A percentile compares a stretch with the other conserved stretches of the same genome.
These are phyloP conservation scores for Microcebus griseorufus DNA, from an alignment of 2,113 vertebrate species.

Conservation along the genomic window DNA sequence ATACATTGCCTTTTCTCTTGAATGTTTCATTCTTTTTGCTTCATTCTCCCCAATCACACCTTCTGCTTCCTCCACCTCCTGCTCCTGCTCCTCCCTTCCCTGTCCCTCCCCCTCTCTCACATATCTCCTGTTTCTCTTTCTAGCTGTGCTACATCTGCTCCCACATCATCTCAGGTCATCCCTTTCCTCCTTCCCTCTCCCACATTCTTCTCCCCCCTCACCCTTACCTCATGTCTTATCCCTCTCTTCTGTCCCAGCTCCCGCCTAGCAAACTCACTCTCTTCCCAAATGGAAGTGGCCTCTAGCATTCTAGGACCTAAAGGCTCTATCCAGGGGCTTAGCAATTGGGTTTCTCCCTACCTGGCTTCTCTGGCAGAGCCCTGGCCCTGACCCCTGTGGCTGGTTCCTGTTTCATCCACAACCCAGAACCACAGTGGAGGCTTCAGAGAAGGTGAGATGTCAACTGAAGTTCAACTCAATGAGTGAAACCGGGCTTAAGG, in stretches of 20 bases:
- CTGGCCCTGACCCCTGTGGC: not conserved
- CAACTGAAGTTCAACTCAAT: not conserved
- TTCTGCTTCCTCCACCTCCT: not conserved
- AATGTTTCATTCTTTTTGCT: not conserved
- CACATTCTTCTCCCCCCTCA: not conserved
- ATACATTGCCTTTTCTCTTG: not conserved
- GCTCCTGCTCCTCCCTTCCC: too few relatives aligned
- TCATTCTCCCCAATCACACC: not conserved
- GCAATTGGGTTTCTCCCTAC: not conserved
- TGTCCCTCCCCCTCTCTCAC: not conserved
- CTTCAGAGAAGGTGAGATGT: not conserved
- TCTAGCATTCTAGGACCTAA: not conserved
- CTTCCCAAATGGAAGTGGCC: not conserved
- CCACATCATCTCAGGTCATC: not conserved
- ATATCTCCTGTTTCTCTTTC: not conserved
- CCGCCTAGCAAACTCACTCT: too few relatives aligned
- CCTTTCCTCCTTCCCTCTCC: not conserved
- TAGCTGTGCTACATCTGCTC: not conserved
- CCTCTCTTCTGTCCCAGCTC: not conserved
- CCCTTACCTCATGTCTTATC: not conserved
- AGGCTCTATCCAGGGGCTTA: not conserved
- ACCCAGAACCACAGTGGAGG: not conserved
- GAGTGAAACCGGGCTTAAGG: not conserved
- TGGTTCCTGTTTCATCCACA: conserved; percentile 24
- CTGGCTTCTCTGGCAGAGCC: not conserved